Conservation (phyloP, 1,140 invertebrate genomes). For the Hyles euphorbiae region DNA sequence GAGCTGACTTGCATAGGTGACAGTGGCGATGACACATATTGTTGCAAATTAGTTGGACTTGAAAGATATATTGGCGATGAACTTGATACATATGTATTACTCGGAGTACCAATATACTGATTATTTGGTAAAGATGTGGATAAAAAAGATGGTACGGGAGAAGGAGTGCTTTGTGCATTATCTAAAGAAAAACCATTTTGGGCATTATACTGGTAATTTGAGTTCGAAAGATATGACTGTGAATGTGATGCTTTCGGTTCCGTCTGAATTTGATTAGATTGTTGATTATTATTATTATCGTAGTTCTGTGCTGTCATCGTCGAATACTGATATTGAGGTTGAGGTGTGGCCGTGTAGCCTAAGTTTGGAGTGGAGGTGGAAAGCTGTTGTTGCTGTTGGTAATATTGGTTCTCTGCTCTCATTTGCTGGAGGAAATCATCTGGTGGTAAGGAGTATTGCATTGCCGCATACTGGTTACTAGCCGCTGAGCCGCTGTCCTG, state of each 20-base stretch:
- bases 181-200: slow-evolving; percentile 43
- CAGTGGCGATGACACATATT: slow-evolving; percentile 63
- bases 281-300: slow-evolving; percentile 44
- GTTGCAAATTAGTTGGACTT: slow-evolving; percentile 51
- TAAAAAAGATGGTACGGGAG: slow-evolving; percentile 43
- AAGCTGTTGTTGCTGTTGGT: slow-evolving; percentile 33
- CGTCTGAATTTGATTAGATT: slow-evolving; percentile 42
- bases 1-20: slow-evolving; percentile 45
- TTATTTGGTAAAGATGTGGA: slow-evolving; percentile 54
- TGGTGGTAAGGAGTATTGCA: slow-evolving; percentile 69
- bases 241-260: slow-evolving; percentile 49
- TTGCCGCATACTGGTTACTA: slow-evolving; percentile 66
- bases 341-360: slow-evolving; percentile 58
- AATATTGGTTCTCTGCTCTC: slow-evolving; percentile 45
- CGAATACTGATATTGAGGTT: slow-evolving; percentile 57
- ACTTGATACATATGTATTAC: slow-evolving; percentile 58
- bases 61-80: slow-evolving; percentile 56
- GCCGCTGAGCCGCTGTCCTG: slow-evolving; percentile 60
- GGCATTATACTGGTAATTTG: slow-evolving; percentile 50
- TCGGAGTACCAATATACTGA: slow-evolving; percentile 52
- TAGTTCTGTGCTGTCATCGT: slow-evolving; percentile 45
- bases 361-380: slow-evolving; percentile 48
- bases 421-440: slow-evolving; percentile 68
- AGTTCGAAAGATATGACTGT: slow-evolving; percentile 40
- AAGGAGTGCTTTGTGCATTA: slow-evolving; percentile 48